phyloP scores from a whole-genome alignment of 2,797 vertebrate species.

The Ibycter americanus region DNA sequence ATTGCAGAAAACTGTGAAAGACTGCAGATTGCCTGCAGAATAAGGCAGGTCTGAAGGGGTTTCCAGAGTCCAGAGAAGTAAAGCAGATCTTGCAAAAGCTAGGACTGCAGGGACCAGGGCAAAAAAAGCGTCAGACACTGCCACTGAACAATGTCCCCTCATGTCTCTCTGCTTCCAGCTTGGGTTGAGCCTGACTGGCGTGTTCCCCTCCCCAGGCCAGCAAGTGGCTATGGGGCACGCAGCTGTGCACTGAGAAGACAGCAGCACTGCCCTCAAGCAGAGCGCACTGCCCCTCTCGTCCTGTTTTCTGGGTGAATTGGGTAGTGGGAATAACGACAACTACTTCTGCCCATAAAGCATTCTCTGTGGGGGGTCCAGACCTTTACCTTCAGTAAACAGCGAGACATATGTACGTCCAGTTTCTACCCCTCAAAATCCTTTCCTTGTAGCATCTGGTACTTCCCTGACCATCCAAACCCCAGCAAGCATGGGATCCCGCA shows the following conservation, averaged over 20 bases:
- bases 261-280: background rate
- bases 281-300: accelerated
- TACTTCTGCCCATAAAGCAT: background rate
- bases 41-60: background rate
- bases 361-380: background rate
- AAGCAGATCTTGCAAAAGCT: background rate
- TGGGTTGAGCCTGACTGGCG: accelerated
- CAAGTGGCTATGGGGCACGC: background rate
- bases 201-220: background rate
- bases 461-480: background rate
- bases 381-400: background rate
- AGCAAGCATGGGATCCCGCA: background rate
- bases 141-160: background rate
- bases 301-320: background rate
- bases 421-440: background rate
- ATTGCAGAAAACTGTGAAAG: background rate
- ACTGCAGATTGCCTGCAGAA: background rate
- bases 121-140: background rate
- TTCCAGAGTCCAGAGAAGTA: background rate
- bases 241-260: background rate
- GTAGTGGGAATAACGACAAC: background rate
- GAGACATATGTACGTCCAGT: background rate
- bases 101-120: background rate
- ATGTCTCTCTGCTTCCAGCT: background rate
- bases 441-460: background rate